Conservation (phyloP, 2,888 invertebrate species). For the Acrobasis consociella region DNA sequence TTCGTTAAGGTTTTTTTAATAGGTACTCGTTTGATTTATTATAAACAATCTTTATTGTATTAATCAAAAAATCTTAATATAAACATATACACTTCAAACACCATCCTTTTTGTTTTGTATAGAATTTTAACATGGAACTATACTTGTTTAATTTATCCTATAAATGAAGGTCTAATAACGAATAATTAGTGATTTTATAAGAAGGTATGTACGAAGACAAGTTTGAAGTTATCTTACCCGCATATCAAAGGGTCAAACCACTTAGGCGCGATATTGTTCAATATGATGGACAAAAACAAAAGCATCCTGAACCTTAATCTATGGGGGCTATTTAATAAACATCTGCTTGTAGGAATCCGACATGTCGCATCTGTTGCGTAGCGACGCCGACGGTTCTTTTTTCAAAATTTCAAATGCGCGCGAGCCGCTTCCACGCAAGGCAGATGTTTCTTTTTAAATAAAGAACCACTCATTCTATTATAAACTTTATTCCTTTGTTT, state of each 20-base stretch:
- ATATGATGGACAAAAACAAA: constrained; percentile 70
- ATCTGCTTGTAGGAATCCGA: constrained; percentile 79
- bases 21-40: constrained; percentile 23
- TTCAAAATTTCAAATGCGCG: constrained; percentile 77
- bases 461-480: constrained; percentile 35
- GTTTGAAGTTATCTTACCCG: constrained; percentile 68
- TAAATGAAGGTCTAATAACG: constrained; percentile 27
- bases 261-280: constrained; percentile 72
- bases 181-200: constrained; percentile 44
- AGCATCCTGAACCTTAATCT: constrained; percentile 71
- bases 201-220: constrained; percentile 45
- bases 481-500: constrained; percentile 36
- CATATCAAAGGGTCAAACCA: constrained; percentile 72
- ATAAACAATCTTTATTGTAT: background rate
- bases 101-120: background rate
- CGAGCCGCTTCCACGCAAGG: constrained; percentile 66
- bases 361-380: constrained; percentile 78
- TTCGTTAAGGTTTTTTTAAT: constrained; percentile 54
- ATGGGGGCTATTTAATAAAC: constrained; percentile 77
- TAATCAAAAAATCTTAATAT: background rate
- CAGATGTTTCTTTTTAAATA: constrained; percentile 63
- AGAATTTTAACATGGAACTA: background rate
- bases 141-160: background rate
- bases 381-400: constrained; percentile 60
- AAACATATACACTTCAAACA: too few species aligned